A percentile compares a stretch with the other conserved stretches of the same genome.
These are phyloP conservation scores for Brachyistius frenatus DNA, from an alignment of 2,113 vertebrate genomes.

Conservation along the genomic window DNA sequence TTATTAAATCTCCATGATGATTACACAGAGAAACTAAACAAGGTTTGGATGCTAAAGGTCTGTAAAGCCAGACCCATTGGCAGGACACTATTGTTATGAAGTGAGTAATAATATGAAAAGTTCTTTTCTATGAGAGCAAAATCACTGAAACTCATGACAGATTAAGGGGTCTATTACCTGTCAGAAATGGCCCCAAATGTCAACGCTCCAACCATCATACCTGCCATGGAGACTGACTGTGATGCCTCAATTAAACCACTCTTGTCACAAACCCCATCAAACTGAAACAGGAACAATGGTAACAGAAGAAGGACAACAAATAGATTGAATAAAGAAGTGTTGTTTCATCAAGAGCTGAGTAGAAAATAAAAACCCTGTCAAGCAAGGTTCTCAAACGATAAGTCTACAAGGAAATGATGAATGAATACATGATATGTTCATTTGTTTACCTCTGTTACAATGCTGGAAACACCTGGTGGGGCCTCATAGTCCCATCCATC, in stretches of 20 bases:
- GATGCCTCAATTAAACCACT: constrained; percentile 82
- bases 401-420: neutral
- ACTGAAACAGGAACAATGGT: constrained; percentile 80
- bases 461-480: constrained; percentile 67
- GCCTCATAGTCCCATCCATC: constrained; percentile 83
- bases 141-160: no score
- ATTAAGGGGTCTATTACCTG: constrained; percentile 77
- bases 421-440: neutral
- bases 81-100: no score
- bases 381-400: neutral
- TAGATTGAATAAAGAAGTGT: neutral
- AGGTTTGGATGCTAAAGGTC: no score
- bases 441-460: constrained; percentile 79
- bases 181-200: constrained; percentile 88
- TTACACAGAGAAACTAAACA: no score
- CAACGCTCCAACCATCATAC: constrained; percentile 86
- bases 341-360: no score
- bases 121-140: no score
- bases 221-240: constrained; percentile 89
- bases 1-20: no score
- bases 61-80: no score
- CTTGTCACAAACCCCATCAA: constrained; percentile 89
- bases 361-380: neutral
- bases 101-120: no score
- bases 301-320: neutral